Conservation (phyloP, 2,888 invertebrate species). For the Masnerella sp. region DNA sequence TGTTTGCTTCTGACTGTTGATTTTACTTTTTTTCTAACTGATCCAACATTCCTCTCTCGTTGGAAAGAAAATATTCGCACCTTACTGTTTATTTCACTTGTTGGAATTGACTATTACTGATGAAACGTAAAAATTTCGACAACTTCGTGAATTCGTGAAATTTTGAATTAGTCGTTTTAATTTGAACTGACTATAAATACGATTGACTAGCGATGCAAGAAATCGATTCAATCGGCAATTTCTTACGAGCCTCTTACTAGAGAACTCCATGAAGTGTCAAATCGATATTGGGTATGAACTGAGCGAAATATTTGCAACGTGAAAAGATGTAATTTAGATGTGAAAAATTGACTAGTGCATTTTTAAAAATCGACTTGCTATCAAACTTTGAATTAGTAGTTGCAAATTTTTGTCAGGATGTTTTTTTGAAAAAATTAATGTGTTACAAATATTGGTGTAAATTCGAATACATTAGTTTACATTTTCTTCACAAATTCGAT, state of each 20-base stretch:
- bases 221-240: slow-evolving; percentile 50
- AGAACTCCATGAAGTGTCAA: slow-evolving; percentile 53
- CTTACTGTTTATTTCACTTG: too few relatives aligned
- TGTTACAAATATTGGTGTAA: too few relatives aligned
- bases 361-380: slow-evolving; percentile 12
- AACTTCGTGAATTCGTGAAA: slow-evolving; percentile 33
- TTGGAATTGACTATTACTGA: too few relatives aligned
- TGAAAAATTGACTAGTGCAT: slow-evolving; percentile 24
- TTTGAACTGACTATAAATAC: slow-evolving; percentile 38
- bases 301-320: slow-evolving; percentile 41
- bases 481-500: too few relatives aligned
- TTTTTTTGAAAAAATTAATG: too few relatives aligned
- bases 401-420: too few relatives aligned
- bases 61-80: too few relatives aligned
- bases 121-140: slow-evolving; percentile 16
- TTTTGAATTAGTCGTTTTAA: slow-evolving; percentile 38
- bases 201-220: slow-evolving; percentile 51
- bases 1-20: too few relatives aligned
- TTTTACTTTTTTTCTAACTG: too few relatives aligned
- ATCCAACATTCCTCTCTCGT: too few relatives aligned
- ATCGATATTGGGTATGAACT: slow-evolving; percentile 40
- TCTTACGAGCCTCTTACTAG: slow-evolving; percentile 46
- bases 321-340: slow-evolving; percentile 51
- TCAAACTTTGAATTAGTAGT: neutral
- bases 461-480: too few relatives aligned